These are phyloP conservation scores for Trachops cirrhosus DNA, from an alignment of 2,797 vertebrate species.

Conservation along the genomic window DNA sequence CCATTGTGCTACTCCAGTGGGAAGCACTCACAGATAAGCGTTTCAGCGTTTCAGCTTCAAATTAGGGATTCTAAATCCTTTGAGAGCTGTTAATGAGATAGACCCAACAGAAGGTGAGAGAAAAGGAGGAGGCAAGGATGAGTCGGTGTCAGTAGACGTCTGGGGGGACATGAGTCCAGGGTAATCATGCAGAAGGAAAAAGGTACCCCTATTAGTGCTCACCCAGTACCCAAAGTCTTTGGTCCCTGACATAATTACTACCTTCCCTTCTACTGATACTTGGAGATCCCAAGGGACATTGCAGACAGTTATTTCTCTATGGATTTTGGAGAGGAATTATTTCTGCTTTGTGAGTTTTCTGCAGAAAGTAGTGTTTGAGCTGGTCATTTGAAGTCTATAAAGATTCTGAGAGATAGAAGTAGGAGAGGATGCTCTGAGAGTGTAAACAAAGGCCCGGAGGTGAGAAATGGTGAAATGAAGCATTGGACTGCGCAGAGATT, in stretches of 20 bases:
- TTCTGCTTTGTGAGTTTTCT: conserved; percentile 46
- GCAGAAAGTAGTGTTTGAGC: conserved; percentile 36
- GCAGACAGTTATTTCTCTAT: conserved; percentile 13
- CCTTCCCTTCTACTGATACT: conserved; percentile 6
- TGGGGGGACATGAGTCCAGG: background rate
- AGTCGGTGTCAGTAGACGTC: background rate
- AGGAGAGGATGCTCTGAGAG: background rate
- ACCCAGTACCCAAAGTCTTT: background rate
- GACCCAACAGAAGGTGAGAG: background rate
- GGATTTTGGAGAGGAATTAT: background rate
- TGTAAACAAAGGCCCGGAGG: background rate
- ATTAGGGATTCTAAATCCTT: conserved; percentile 22
- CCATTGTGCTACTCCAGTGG: background rate
- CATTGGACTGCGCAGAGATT: background rate
- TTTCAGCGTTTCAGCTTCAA: conserved; percentile 58
- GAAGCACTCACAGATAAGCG: conserved; percentile 1
- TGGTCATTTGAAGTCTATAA: conserved; percentile 9
- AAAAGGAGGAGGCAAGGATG: background rate
- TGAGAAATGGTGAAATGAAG: background rate
- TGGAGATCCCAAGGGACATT: background rate
- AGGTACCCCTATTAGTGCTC: background rate
- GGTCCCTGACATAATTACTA: background rate
- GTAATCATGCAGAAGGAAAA: conserved; percentile 3
- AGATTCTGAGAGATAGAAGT: background rate
- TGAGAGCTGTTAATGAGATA: conserved; percentile 32